Percentiles rank a stretch among this genome's conserved stretches.
phyloP scores from a whole-genome alignment of 2,888 invertebrate genomes.

The Operophtera brumata region DNA sequence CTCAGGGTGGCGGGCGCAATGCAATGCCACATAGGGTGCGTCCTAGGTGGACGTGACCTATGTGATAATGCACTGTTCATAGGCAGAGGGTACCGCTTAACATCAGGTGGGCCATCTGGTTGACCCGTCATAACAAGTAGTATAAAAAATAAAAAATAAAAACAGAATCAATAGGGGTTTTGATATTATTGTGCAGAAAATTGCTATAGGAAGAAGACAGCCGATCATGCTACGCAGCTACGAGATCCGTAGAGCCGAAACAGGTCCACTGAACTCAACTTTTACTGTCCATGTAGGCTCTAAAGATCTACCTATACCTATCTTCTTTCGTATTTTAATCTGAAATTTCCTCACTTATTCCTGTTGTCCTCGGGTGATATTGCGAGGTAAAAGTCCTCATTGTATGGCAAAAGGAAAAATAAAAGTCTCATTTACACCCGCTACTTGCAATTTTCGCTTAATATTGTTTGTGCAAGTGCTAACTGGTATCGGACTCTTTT shows the following conservation, averaged over 20 bases:
- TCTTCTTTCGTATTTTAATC: background rate
- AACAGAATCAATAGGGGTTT: too few relatives aligned
- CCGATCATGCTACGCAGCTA: too few relatives aligned
- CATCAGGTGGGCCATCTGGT: too few relatives aligned
- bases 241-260: background rate
- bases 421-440: slow-evolving; percentile 52
- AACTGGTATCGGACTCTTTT: slow-evolving; percentile 14
- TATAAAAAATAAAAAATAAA: too few relatives aligned
- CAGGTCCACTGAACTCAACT: background rate
- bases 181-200: too few relatives aligned
- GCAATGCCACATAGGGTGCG: too few relatives aligned
- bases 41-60: too few relatives aligned
- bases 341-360: slow-evolving; percentile 41
- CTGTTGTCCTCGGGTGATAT: slow-evolving; percentile 52
- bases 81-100: too few relatives aligned
- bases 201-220: too few relatives aligned
- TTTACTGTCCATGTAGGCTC: background rate
- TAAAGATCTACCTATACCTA: background rate
- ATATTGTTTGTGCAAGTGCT: slow-evolving; percentile 49
- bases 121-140: too few relatives aligned
- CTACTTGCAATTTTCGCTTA: slow-evolving; percentile 53
- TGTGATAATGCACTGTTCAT: too few relatives aligned
- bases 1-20: too few relatives aligned
- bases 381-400: slow-evolving; percentile 44
- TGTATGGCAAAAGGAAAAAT: slow-evolving; percentile 48